Evolutionary conservation across 1,140 invertebrate genomes (phyloP), one percentile per base, ranked within the genome.

Genomic region (Elysia chlorotica): DNA sequence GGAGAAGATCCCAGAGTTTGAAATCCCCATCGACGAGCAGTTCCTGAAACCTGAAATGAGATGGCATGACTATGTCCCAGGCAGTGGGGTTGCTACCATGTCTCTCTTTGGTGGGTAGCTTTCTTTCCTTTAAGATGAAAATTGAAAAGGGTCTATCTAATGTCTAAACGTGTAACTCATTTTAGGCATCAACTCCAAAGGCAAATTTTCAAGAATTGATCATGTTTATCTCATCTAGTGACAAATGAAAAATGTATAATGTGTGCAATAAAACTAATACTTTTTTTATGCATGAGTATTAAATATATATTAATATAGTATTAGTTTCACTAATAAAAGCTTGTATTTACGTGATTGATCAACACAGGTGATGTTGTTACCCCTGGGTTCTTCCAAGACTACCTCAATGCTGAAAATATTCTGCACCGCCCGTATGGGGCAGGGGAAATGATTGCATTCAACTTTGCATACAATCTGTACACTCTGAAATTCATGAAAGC

Each of bases 401-500:
- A 81, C 38, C 74, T 85, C 36, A 81, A 79, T 37, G 79, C 84
- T 28, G 82, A 85, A 63, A 83, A 82, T 67, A 74, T 83, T 31
- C 72, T 88, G 65, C 75, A 74, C 38, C 75, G 79, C 56, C 87
- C 88, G 14, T 87, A 92, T 89, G 95, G 96, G 82, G 94, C 93
- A 4, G 95, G 92, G 0, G 96, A 98, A 86, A 95, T 97, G 86
- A 96, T 95, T 80, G 94, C 97, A 90, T 98, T 96, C 87, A 96
- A 95, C 76, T 98, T 98, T 87, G 96, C 95, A 0, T 93, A 93
- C 4, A 98, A 96, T 87, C 91, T 98, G 82, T 95, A 96, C 85
- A 95, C 94, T 0, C 92, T 95, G 0, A 89, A 94, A 80, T 97
- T 97, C 83, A 95, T 98, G 92, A 91, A 96, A 61, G 89, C 93